Percentiles rank a stretch among this genome's conserved stretches.
Evolutionary conservation across 2,797 vertebrate genomes (phyloP).

Genomic region (Galaxias olidus): DNA sequence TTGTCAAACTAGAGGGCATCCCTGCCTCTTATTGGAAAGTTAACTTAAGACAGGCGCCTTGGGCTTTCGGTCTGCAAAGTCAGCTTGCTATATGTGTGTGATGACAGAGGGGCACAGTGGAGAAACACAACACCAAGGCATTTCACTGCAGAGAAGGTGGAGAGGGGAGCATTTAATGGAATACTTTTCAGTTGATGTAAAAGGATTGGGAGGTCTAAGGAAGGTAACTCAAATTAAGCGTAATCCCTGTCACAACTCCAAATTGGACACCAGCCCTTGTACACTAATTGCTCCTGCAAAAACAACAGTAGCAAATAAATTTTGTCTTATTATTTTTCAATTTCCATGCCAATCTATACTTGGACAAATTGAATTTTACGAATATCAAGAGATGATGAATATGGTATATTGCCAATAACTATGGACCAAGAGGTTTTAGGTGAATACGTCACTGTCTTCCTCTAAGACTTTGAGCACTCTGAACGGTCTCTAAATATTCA

Average conservation of each 20-base stretch:
- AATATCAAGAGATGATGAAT: too few species aligned
- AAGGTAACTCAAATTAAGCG: conserved; percentile 12
- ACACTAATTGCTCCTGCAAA: too few species aligned
- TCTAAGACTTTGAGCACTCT: too few species aligned
- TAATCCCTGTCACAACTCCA: conserved; percentile 24
- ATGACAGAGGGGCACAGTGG: conserved; percentile 12
- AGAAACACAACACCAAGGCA: conserved; percentile 11
- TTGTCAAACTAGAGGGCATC: conserved; percentile 7
- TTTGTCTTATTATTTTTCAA: too few species aligned
- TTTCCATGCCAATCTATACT: too few species aligned
- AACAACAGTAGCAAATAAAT: too few species aligned
- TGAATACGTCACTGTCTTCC: too few species aligned
- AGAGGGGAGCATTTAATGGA: conserved; percentile 12
- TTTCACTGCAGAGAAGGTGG: conserved; percentile 17
- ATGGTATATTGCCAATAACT: too few species aligned
- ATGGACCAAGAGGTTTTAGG: too few species aligned
- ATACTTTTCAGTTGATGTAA: conserved; percentile 1
- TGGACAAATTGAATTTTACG: too few species aligned
- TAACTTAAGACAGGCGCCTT: conserved; percentile 17
- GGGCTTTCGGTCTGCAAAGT: conserved; percentile 14
- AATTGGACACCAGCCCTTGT: not conserved
- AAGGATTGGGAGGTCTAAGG: not conserved
- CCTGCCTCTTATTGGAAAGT: conserved; percentile 3
- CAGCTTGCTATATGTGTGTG: conserved; percentile 23
- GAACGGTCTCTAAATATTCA: not conserved